A percentile compares a stretch with the other conserved stretches of the same genome.
Evolutionary conservation across 2,888 invertebrate species (phyloP).

Genomic region (Epicampocera succincta): DNA sequence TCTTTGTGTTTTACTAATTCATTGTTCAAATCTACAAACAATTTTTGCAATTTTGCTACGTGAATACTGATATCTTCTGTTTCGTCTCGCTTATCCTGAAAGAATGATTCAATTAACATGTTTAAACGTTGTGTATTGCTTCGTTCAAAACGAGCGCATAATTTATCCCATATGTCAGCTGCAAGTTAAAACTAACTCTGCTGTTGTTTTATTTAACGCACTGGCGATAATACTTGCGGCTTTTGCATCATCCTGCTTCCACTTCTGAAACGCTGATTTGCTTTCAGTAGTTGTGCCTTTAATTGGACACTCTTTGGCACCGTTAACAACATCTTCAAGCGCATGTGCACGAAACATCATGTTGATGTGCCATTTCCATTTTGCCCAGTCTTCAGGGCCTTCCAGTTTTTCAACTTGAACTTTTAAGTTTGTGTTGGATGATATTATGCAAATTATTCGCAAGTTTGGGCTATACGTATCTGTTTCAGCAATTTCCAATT

Average conservation of each 20-base stretch:
- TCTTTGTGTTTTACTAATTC: slow-evolving; percentile 7
- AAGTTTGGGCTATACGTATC: too few species aligned
- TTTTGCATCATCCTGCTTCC: neutral
- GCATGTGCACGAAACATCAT: too few species aligned
- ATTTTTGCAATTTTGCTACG: too few species aligned
- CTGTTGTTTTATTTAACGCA: neutral
- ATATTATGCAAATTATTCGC: too few species aligned
- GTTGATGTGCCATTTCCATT: too few species aligned
- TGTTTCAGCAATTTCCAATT: too few species aligned
- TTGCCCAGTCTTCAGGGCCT: too few species aligned
- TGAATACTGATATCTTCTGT: too few species aligned
- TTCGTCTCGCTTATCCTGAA: too few species aligned
- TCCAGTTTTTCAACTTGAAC: too few species aligned
- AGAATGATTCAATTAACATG: slow-evolving; percentile 31
- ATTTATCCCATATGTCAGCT: slow-evolving; percentile 3
- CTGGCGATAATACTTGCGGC: neutral
- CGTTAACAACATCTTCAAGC: neutral
- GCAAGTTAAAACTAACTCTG: neutral
- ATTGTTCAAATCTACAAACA: slow-evolving; percentile 32
- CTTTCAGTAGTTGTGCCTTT: neutral
- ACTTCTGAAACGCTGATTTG: neutral
- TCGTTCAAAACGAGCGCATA: slow-evolving; percentile 34
- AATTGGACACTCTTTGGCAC: neutral
- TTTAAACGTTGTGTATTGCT: slow-evolving; percentile 36
- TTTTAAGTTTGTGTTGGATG: too few species aligned